phyloP scores from a whole-genome alignment of 2,888 invertebrate genomes.

The Suillia variegata region DNA sequence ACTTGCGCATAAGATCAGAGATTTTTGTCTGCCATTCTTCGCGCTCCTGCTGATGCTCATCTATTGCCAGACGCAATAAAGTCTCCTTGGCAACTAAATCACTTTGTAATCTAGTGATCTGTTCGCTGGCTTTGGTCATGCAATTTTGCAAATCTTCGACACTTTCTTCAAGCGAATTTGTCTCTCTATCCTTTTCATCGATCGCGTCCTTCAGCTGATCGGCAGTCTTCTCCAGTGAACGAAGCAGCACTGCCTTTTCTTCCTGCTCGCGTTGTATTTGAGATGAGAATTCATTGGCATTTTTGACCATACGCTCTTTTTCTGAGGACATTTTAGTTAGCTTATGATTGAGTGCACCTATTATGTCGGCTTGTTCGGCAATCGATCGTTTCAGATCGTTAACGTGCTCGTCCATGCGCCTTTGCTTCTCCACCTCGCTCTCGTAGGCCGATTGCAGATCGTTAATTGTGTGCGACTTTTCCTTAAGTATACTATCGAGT shows the following conservation, averaged over 20 bases:
- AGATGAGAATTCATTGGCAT: conserved; percentile 4
- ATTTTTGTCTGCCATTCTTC: conserved; percentile 27
- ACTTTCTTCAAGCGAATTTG: conserved; percentile 16
- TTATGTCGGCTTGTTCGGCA: conserved; percentile 8
- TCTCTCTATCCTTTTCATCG: conserved; percentile 25
- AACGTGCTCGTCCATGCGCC: conserved; percentile 8
- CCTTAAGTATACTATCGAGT: conserved; percentile 23
- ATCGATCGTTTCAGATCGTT: conserved; percentile 14
- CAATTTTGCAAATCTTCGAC: conserved; percentile 19
- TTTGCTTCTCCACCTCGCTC: conserved; percentile 13
- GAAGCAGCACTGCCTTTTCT: conserved; percentile 27
- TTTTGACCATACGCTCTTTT: conserved; percentile 20
- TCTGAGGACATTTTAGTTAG: conserved; percentile 18
- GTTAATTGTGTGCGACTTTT: conserved; percentile 21
- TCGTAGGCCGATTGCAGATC: conserved; percentile 20
- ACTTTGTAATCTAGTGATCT: conserved; percentile 27
- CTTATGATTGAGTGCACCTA: conserved; percentile 13
- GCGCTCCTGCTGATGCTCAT: conserved; percentile 29
- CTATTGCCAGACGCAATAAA: conserved; percentile 19
- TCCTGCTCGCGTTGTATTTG: conserved; percentile 28
- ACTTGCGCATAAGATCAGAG: conserved; percentile 12
- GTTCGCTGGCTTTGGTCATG: conserved; percentile 6
- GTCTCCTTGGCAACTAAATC: conserved; percentile 28
- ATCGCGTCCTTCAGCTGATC: conserved; percentile 28
- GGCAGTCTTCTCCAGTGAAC: conserved; percentile 30